A percentile compares a stretch with the other conserved stretches of the same genome.
Conservation (phyloP, 2,113 vertebrate species). For the Eonycteris spelaea region DNA sequence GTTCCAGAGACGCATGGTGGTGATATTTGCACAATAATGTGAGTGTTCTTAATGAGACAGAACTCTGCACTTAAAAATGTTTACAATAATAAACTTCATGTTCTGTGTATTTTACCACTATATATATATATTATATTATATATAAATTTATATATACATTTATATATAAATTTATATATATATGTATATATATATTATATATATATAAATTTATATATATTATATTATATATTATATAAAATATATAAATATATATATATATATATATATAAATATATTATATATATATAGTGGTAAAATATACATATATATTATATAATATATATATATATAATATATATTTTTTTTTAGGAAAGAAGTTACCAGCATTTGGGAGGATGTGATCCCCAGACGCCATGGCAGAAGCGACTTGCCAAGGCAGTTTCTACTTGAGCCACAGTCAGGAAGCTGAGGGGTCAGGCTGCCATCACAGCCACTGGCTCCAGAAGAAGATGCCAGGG, state of each 20-base stretch:
- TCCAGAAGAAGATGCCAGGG: not conserved
- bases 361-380: not conserved
- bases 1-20: not conserved
- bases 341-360: not conserved
- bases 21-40: not conserved
- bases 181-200: too few relatives aligned
- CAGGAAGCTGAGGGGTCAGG: rapidly evolving
- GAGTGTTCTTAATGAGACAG: not conserved
- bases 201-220: too few relatives aligned
- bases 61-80: not conserved
- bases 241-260: too few relatives aligned
- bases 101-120: not conserved
- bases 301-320: too few relatives aligned
- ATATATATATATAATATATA: too few relatives aligned
- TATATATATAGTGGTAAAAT: too few relatives aligned
- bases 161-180: too few relatives aligned
- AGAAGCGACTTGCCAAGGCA: not conserved
- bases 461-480: not conserved
- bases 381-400: not conserved
- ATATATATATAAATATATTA: too few relatives aligned
- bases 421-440: not conserved
- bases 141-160: too few relatives aligned
- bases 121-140: not conserved
- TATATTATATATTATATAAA: too few relatives aligned
- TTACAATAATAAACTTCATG: not conserved